A percentile compares a stretch with the other conserved stretches of the same genome.
phyloP scores from a whole-genome alignment of 1,140 invertebrate species.

The Akabosia matsudoensis region DNA sequence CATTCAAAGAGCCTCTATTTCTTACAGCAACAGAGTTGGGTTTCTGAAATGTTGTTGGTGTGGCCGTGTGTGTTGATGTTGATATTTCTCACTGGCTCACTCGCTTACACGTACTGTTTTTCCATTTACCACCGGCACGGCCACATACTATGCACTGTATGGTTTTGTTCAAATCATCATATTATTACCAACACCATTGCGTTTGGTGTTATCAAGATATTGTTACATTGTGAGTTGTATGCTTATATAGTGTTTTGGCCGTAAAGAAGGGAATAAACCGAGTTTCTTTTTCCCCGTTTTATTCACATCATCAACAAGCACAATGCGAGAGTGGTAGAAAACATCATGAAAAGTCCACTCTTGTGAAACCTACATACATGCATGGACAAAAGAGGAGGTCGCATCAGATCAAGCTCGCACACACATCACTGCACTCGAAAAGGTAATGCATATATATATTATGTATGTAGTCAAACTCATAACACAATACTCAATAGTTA shows the following conservation, averaged over 20 bases:
- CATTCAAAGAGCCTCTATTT: not conserved
- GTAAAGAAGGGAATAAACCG: not conserved
- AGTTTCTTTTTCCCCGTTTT: not conserved
- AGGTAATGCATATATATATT: not conserved
- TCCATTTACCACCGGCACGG: not conserved
- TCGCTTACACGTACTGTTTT: not conserved
- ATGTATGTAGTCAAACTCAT: not conserved
- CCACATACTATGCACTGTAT: not conserved
- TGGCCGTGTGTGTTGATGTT: constrained; percentile 10
- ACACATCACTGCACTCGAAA: too few species aligned
- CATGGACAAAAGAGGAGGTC: constrained; percentile 2
- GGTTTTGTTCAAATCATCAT: constrained; percentile 11
- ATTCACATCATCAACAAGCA: not conserved
- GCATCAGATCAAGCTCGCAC: not conserved
- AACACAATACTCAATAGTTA: not conserved
- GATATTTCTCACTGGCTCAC: not conserved
- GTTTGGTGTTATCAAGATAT: constrained; percentile 15
- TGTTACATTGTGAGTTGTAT: not conserved
- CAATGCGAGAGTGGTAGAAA: not conserved
- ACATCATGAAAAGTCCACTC: constrained; percentile 5
- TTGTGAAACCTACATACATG: not conserved
- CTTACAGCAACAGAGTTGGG: not conserved
- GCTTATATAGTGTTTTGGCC: too few species aligned
- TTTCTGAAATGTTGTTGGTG: not conserved
- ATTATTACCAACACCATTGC: not conserved